Conservation (phyloP, 2,797 vertebrate species). For the Galaxias olidus region DNA sequence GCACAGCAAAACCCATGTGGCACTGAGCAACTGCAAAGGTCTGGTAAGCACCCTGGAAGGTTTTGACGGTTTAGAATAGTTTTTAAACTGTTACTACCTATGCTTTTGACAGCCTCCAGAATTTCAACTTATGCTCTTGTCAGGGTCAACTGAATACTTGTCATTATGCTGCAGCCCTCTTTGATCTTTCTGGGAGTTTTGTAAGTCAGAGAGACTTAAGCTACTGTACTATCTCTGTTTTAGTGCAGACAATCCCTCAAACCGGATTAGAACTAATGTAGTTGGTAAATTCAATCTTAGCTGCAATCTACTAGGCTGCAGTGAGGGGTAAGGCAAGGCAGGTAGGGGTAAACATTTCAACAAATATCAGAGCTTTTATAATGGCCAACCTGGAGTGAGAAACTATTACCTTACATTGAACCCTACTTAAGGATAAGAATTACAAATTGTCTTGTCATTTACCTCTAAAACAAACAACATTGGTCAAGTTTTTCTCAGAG, state of each 20-base stretch:
- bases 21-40: slow-evolving; percentile 95
- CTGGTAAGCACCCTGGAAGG: slow-evolving; percentile 84
- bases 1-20: slow-evolving; percentile 88
- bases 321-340: slow-evolving; percentile 41
- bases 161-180: not conserved
- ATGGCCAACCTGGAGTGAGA: not conserved
- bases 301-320: slow-evolving; percentile 47
- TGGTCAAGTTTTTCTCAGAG: not conserved
- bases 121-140: too few relatives aligned
- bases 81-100: not conserved
- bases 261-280: slow-evolving; percentile 55
- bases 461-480: slow-evolving; percentile 13
- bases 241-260: slow-evolving; percentile 46
- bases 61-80: not conserved
- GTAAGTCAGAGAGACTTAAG: slow-evolving; percentile 21
- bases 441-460: slow-evolving; percentile 14
- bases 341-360: slow-evolving; percentile 25
- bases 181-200: not conserved
- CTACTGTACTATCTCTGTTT: slow-evolving; percentile 26
- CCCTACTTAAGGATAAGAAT: slow-evolving; percentile 22
- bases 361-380: not conserved
- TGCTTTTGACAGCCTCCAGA: too few relatives aligned
- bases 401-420: not conserved
- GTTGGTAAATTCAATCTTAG: slow-evolving; percentile 53
- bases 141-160: too few relatives aligned